Evolutionary conservation across 2,888 invertebrate species (phyloP), one percentile per base, ranked within the genome.

Genomic region (Pachymerium ferrugineum): DNA sequence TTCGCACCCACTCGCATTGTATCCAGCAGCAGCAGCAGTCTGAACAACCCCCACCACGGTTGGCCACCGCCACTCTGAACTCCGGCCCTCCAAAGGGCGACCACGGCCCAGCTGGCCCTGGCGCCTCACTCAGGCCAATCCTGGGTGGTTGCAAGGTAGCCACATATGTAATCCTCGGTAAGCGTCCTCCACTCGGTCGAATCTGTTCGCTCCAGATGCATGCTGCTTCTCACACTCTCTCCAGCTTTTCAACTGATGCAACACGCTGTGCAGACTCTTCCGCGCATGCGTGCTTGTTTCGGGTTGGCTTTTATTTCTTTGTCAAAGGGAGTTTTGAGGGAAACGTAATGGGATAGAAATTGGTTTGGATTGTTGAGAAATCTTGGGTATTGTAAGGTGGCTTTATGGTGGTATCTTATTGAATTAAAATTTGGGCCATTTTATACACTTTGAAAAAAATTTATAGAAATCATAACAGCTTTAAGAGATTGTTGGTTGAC

Each of bases 1-100:
- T 78, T 77, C 67, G 77, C 77, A 33, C 73, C 76, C 67, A 75
- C 62, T 73, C 35, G 74, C 76, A 76, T 76, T 75, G 74, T 76
- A 73, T 70, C 69, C 74, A 69, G 35, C 25, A 35, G 38, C 71
- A 16, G 35, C 25, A n/a, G n/a, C n/a, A n/a, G n/a, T n/a, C n/a
- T n/a, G n/a, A n/a, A n/a, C n/a, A 28, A 16, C 71, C 71, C 71
- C 71, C 35, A 19, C 71, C 38, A 19, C 33, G 38, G 35, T 2
- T 8, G 62, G 62, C 62, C 62, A 12, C 62, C 62, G 19, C 38
- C 38, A 38, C 38, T 38, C 3, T 38, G 38, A 38, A n/a, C 38
- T 38, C 14, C 38, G 38, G 38, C 38, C 38, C 38, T 38, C 38
- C 14, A 2, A n/a, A 38, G 38, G 38, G 14, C 38, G 38, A 38